Conservation (phyloP, 2,797 vertebrate genomes). For the Sardinella longiceps region DNA sequence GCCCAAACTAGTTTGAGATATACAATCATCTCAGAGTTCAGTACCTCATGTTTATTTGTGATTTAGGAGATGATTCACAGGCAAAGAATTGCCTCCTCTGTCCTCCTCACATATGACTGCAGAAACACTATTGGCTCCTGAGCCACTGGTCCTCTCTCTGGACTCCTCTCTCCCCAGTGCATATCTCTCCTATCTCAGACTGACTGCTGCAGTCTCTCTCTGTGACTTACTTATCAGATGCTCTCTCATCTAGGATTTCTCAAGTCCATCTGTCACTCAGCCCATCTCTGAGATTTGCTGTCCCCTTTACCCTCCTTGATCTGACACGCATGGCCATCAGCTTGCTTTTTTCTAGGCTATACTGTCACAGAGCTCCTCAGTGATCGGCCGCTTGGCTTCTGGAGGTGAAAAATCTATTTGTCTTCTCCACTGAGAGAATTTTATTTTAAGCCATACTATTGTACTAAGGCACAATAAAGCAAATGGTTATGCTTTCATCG, state of each 20-base stretch:
- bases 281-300: not conserved
- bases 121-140: too few species aligned
- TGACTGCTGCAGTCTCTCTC: not conserved
- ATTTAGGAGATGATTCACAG: not conserved
- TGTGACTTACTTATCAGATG: not conserved
- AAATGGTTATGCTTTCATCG: too few species aligned
- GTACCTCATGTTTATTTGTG: not conserved
- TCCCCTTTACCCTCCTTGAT: not conserved
- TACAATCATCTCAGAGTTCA: not conserved
- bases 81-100: not conserved
- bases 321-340: not conserved
- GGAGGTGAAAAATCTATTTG: too few species aligned
- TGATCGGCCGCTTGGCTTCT: too few species aligned
- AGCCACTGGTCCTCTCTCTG: not conserved
- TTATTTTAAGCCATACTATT: too few species aligned
- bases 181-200: too few species aligned
- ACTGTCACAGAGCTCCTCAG: not conserved
- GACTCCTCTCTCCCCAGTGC: not conserved
- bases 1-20: not conserved
- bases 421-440: too few species aligned
- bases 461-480: too few species aligned
- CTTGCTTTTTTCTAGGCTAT: not conserved
- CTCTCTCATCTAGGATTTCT: conserved; percentile 18
- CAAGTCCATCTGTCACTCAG: conserved; percentile 14
- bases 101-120: not conserved